Evolutionary conservation across 2,888 invertebrate genomes (phyloP).

Genomic region (Ethmia dodecea): DNA sequence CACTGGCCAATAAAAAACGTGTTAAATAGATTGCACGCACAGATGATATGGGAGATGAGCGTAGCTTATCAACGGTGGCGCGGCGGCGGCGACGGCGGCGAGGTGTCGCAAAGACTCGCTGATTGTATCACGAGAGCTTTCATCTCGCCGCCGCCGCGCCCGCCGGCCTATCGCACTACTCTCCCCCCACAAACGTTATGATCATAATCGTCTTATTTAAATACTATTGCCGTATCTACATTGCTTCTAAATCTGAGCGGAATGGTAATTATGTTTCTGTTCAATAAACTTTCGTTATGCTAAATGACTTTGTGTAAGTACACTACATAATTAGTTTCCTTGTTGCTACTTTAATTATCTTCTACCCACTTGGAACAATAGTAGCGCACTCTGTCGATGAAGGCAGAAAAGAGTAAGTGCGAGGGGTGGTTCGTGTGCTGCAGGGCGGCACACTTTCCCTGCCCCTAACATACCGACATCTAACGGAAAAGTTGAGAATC

Average conservation of each 20-base stretch:
- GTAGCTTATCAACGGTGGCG: constrained; percentile 55
- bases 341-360: too few relatives aligned
- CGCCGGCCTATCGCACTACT: constrained; percentile 30
- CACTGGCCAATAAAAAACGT: constrained; percentile 15
- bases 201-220: constrained; percentile 53
- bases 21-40: constrained; percentile 29
- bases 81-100: constrained; percentile 48
- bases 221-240: constrained; percentile 48
- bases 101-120: constrained; percentile 51
- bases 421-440: constrained; percentile 28
- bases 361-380: constrained; percentile 1
- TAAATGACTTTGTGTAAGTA: too few relatives aligned
- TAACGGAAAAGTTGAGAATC: constrained; percentile 54
- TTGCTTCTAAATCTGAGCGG: constrained; percentile 21
- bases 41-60: constrained; percentile 62
- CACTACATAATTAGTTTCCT: too few relatives aligned
- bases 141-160: constrained; percentile 52
- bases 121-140: constrained; percentile 57
- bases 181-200: constrained; percentile 40
- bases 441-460: constrained; percentile 11
- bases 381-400: constrained; percentile 58
- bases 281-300: too few relatives aligned
- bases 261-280: not conserved
- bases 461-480: constrained; percentile 47
- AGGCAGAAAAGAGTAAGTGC: constrained; percentile 31